Evolutionary conservation across 2,113 vertebrate genomes (phyloP).

Genomic region (Girardinichthys multiradiatus): DNA sequence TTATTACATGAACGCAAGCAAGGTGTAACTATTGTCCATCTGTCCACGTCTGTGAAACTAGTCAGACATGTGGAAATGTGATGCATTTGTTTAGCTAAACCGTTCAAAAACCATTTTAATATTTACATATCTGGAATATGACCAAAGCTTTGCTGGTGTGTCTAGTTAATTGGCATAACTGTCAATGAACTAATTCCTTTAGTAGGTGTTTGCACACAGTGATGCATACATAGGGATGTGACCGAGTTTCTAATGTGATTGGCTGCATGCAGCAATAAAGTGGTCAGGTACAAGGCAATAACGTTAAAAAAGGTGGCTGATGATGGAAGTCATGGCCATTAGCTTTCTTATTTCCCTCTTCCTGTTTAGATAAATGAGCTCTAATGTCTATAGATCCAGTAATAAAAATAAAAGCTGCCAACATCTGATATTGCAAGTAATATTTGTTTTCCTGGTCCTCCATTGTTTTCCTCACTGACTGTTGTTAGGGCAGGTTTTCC

Average conservation of each 20-base stretch:
- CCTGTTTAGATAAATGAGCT: not conserved
- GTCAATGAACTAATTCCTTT: not conserved
- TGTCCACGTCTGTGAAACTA: too few species aligned
- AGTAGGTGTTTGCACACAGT: not conserved
- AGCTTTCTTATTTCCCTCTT: not conserved
- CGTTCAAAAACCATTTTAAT: not conserved
- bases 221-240: too few species aligned
- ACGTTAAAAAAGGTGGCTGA: not conserved
- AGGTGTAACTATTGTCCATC: not conserved
- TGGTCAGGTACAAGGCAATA: not conserved
- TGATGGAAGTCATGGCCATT: not conserved
- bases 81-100: too few species aligned
- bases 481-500: too few species aligned
- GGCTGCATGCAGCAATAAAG: not conserved
- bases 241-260: not conserved
- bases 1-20: constrained; percentile 11
- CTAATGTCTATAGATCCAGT: not conserved
- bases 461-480: too few species aligned
- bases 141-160: not conserved
- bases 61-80: not conserved
- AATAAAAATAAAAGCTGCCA: not conserved
- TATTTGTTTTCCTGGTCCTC: too few species aligned
- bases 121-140: not conserved
- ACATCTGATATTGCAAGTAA: too few species aligned
- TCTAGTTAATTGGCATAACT: too few species aligned